Evolutionary conservation across 2,888 invertebrate genomes (phyloP).

Genomic region (Bursaphelenchus okinawaensis): DNA sequence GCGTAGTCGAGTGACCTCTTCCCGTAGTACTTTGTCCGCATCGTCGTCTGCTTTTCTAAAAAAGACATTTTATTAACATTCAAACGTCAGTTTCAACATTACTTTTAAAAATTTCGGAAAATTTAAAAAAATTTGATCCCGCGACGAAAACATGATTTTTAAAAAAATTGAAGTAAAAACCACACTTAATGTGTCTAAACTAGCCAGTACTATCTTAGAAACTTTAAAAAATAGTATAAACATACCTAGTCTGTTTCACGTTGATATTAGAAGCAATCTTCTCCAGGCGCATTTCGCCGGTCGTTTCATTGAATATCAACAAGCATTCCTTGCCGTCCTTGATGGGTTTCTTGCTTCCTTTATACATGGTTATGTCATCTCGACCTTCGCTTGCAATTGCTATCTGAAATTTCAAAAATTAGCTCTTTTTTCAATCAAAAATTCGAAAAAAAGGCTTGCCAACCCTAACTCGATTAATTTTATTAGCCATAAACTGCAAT

Average conservation of each 20-base stretch:
- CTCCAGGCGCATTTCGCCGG: conserved; percentile 42
- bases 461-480: too few species aligned
- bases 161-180: too few species aligned
- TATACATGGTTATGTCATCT: conserved; percentile 46
- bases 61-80: too few species aligned
- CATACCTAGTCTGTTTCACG: conserved; percentile 49
- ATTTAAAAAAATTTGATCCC: too few species aligned
- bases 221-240: too few species aligned
- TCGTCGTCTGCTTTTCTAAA: not conserved
- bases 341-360: conserved; percentile 47
- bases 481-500: too few species aligned
- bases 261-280: conserved; percentile 43
- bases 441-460: not conserved
- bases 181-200: too few species aligned
- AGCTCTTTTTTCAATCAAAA: not conserved
- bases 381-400: conserved; percentile 39
- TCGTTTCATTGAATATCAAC: conserved; percentile 43
- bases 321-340: conserved; percentile 49
- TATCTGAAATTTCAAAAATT: too few species aligned
- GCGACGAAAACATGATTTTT: too few species aligned
- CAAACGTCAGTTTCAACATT: too few species aligned
- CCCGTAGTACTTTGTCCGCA: not conserved
- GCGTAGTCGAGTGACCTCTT: not conserved
- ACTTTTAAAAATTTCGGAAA: too few species aligned
- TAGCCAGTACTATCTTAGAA: too few species aligned